Evolutionary conservation across 1,140 invertebrate species (phyloP).

Genomic region (Ridgeia piscesae): DNA sequence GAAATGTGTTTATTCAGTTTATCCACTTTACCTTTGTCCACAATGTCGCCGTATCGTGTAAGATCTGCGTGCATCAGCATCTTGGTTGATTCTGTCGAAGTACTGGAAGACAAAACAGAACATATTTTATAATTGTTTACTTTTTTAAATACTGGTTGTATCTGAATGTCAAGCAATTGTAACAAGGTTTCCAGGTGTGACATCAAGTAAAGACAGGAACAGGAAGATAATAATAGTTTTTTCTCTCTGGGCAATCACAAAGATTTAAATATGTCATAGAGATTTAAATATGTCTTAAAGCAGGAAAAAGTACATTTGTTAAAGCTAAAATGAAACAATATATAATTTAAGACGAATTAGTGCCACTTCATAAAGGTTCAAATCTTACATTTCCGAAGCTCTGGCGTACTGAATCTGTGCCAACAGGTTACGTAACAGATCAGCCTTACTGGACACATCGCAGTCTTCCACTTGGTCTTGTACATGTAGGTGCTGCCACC

Average conservation of each 20-base stretch:
- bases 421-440: background rate
- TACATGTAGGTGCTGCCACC: background rate
- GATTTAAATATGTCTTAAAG: no score
- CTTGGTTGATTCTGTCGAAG: background rate
- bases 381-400: background rate
- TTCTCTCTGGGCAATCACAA: no score
- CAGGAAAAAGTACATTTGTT: no score
- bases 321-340: no score
- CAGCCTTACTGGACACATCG: background rate
- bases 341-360: background rate
- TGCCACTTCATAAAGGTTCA: background rate
- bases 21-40: background rate
- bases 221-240: no score
- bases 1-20: background rate
- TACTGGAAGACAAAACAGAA: background rate
- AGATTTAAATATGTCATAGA: no score
- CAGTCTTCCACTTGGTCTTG: background rate
- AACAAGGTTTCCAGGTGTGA: background rate
- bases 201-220: background rate
- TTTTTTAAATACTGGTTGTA: background rate
- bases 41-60: background rate
- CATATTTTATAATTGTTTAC: background rate
- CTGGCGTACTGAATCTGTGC: background rate
- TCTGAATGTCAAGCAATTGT: background rate
- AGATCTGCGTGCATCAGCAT: background rate